Percentiles rank a stretch among this genome's conserved stretches.
phyloP scores from a whole-genome alignment of 2,797 vertebrate species.

The Nothura maculosa region DNA sequence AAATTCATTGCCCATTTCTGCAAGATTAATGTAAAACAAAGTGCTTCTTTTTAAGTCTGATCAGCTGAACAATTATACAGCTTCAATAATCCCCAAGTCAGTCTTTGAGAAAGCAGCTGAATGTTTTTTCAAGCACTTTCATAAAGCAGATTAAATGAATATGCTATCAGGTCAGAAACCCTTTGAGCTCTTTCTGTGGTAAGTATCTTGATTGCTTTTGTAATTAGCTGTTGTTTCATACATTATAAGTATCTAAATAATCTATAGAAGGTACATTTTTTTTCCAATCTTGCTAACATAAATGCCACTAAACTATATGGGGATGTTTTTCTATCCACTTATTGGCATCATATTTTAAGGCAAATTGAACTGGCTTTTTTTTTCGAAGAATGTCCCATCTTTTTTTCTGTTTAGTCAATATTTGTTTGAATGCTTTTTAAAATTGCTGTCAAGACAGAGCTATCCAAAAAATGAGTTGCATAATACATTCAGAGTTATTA shows the following conservation, averaged over 20 bases:
- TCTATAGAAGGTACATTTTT: background rate
- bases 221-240: constrained; percentile 43
- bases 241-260: constrained; percentile 43
- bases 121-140: constrained; percentile 72
- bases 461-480: background rate
- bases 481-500: background rate
- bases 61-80: constrained; percentile 67
- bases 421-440: background rate
- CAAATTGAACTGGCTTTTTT: background rate
- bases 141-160: constrained; percentile 77
- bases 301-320: background rate
- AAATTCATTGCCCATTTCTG: constrained; percentile 73
- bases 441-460: background rate
- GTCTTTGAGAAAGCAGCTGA: constrained; percentile 67
- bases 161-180: constrained; percentile 70
- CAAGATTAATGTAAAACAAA: constrained; percentile 73
- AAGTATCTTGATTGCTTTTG: constrained; percentile 33
- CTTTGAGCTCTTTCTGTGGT: constrained; percentile 21
- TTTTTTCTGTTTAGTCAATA: background rate
- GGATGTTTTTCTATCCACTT: background rate
- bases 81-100: constrained; percentile 63
- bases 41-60: constrained; percentile 69
- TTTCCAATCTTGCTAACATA: background rate
- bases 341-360: background rate
- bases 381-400: background rate